Conservation (phyloP, 2,113 vertebrate genomes). For the Ovis canadensis region DNA sequence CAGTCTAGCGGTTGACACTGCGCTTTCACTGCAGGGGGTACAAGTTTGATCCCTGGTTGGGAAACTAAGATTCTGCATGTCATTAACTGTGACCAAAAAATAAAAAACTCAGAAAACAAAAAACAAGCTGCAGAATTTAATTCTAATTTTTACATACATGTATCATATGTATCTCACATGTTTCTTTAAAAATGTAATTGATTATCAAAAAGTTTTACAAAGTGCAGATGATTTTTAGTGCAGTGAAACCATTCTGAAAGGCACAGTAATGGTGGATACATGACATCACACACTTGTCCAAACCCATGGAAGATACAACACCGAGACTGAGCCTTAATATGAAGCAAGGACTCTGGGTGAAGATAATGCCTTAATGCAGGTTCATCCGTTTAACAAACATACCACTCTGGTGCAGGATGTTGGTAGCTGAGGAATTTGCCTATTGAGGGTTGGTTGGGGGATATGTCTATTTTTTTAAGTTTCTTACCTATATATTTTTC, state of each 20-base stretch:
- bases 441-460: rapidly evolving
- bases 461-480: not conserved
- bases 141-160: not conserved
- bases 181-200: not conserved
- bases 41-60: not conserved
- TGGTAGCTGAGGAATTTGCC: not conserved
- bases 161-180: not conserved
- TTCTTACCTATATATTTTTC: not conserved
- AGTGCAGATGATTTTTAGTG: not conserved
- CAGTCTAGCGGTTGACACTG: not conserved
- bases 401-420: not conserved
- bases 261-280: not conserved
- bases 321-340: not conserved
- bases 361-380: not conserved
- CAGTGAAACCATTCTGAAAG: not conserved
- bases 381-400: not conserved
- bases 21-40: not conserved
- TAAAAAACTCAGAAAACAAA: not conserved
- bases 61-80: not conserved
- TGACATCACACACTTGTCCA: not conserved
- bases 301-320: not conserved
- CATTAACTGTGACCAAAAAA: not conserved
- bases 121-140: not conserved
- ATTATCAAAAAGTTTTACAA: not conserved
- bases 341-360: not conserved